Evolutionary conservation across 2,797 vertebrate species (phyloP).

Genomic region (Acanthurus leucopareius): DNA sequence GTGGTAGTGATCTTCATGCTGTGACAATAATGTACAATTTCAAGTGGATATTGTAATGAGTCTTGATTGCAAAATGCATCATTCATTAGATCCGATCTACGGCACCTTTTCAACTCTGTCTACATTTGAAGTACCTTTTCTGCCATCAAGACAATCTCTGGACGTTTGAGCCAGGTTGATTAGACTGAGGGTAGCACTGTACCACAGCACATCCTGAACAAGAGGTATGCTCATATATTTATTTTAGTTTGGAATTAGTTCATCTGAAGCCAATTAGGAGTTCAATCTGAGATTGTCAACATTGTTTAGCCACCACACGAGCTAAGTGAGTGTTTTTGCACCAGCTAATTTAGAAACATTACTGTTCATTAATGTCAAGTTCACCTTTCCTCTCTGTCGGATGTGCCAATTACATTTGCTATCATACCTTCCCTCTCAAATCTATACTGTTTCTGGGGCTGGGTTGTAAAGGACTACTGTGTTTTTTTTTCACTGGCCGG

Average conservation of each 20-base stretch:
- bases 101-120: constrained; percentile 58
- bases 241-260: constrained; percentile 64
- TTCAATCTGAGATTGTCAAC: constrained; percentile 75
- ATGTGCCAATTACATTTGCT: constrained; percentile 65
- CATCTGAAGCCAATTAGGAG: constrained; percentile 66
- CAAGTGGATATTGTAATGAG: constrained; percentile 67
- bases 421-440: constrained; percentile 53
- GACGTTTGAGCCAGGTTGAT: constrained; percentile 51
- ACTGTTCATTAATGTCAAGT: constrained; percentile 78
- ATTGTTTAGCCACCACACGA: constrained; percentile 67
- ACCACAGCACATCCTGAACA: constrained; percentile 48
- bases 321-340: constrained; percentile 67
- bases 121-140: constrained; percentile 61
- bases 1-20: constrained; percentile 74
- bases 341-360: constrained; percentile 75
- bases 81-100: constrained; percentile 46
- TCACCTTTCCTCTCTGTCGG: constrained; percentile 76
- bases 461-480: constrained; percentile 52
- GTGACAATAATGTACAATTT: constrained; percentile 76
- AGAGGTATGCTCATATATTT: constrained; percentile 41
- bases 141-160: constrained; percentile 74
- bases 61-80: constrained; percentile 63
- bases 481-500: constrained; percentile 39
- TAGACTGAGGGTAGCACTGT: constrained; percentile 22
- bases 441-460: constrained; percentile 40